Evolutionary conservation across 2,113 vertebrate species (phyloP).

Genomic region (Setophaga petechia): DNA sequence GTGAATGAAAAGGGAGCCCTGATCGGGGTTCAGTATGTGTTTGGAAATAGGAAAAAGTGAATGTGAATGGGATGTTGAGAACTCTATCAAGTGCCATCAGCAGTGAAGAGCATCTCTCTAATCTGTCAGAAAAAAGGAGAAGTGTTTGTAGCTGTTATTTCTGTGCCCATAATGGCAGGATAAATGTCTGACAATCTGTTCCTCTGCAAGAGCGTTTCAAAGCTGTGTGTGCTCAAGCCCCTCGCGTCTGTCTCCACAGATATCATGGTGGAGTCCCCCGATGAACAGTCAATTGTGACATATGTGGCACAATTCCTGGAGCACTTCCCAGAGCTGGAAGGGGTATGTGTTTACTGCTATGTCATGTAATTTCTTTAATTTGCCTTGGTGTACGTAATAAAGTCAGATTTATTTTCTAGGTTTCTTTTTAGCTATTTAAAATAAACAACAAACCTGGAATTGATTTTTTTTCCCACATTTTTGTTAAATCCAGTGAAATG

Average conservation of each 20-base stretch:
- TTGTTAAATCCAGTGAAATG: neutral
- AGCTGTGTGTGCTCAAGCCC: neutral
- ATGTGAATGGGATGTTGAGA: neutral
- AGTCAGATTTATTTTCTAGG: neutral
- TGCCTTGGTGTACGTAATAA: neutral
- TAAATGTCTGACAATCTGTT: neutral
- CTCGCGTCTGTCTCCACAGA: conserved; percentile 74
- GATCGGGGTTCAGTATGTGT: neutral
- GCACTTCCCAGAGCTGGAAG: conserved; percentile 90
- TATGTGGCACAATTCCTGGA: conserved; percentile 96
- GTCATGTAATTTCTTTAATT: neutral
- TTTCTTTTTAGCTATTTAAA: neutral
- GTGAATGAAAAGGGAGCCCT: neutral
- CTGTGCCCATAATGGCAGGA: neutral
- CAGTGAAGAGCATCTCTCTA: neutral
- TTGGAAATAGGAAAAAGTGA: neutral
- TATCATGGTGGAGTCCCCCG: conserved; percentile 86
- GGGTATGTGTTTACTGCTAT: conserved; percentile 74
- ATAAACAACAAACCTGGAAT: neutral
- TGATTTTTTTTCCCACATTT: neutral
- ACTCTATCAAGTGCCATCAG: neutral
- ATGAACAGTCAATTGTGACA: conserved; percentile 93
- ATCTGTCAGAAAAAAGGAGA: neutral
- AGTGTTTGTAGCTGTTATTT: neutral
- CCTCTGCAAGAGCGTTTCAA: neutral